Evolutionary conservation across 2,113 vertebrate species (phyloP).

Genomic region (Tyrannus savana): DNA sequence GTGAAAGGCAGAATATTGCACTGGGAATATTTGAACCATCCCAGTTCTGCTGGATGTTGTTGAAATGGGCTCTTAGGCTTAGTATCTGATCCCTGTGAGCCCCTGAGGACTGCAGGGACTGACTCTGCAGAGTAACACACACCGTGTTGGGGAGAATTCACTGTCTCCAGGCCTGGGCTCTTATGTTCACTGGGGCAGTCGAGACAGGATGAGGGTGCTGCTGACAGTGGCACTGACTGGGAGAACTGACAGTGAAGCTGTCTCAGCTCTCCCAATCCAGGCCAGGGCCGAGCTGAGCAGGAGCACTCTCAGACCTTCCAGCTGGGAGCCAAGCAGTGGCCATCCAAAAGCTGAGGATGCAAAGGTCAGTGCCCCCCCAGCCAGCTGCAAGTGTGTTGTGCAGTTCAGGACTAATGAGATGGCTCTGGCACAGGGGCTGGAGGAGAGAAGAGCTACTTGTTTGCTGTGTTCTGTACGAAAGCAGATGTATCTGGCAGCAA

Average conservation of each 20-base stretch:
- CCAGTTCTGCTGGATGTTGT: neutral
- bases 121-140: neutral
- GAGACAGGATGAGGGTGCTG: fast-evolving
- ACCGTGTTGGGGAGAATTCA: fast-evolving
- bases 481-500: neutral
- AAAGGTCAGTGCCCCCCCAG: neutral
- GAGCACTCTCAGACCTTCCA: neutral
- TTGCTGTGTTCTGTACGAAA: neutral
- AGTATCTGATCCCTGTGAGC: neutral
- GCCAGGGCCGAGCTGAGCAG: neutral
- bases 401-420: neutral
- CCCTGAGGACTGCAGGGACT: neutral
- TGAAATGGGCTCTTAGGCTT: neutral
- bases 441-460: neutral
- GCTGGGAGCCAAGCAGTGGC: neutral
- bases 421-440: neutral
- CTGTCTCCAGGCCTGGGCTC: neutral
- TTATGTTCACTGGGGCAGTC: fast-evolving
- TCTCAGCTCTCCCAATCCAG: neutral
- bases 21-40: neutral
- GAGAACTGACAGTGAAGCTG: neutral
- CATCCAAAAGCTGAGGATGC: neutral
- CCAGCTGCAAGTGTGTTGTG: neutral
- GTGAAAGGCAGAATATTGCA: constrained; percentile 38
- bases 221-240: neutral